Percentiles rank a stretch among this genome's conserved stretches.
Evolutionary conservation across 2,797 vertebrate species (phyloP).

Genomic region (Peromyscus eremicus): DNA sequence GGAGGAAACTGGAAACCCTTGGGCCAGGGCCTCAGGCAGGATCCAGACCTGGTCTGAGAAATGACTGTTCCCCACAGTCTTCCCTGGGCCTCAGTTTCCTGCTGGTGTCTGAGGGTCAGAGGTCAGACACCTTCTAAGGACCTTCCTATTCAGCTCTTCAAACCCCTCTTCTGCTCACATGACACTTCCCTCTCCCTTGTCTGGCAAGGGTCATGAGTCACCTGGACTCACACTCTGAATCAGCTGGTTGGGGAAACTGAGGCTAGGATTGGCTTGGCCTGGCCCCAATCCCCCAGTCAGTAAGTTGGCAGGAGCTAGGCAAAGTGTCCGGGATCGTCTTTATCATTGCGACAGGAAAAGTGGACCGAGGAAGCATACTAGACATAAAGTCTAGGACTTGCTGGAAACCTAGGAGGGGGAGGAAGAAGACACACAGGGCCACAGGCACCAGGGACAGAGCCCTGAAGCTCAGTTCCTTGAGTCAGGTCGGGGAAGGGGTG

Average conservation of each 20-base stretch:
- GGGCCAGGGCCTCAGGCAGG: neutral
- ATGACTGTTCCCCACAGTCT: neutral
- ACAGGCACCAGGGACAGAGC: too few species aligned
- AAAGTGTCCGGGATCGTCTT: neutral
- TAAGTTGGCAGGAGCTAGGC: neutral
- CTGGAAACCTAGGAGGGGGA: neutral
- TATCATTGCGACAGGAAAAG: neutral
- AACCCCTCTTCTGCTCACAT: neutral
- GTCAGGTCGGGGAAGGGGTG: neutral
- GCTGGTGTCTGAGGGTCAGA: too few species aligned
- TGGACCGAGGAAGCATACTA: neutral
- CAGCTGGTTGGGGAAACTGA: constrained; percentile 29
- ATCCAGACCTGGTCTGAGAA: neutral
- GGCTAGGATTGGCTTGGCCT: neutral
- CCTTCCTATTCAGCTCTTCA: neutral
- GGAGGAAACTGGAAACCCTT: neutral
- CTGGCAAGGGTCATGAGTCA: neutral
- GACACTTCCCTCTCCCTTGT: neutral
- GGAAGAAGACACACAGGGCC: neutral
- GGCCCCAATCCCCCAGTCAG: neutral
- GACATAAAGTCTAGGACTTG: neutral
- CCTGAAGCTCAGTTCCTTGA: neutral
- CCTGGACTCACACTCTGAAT: neutral
- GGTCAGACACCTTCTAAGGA: neutral
- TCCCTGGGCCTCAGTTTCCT: constrained; percentile 28